Evolutionary conservation across 2,888 invertebrate species (phyloP), one percentile per base, ranked within the genome.

Genomic region (Tenthredo amoena): DNA sequence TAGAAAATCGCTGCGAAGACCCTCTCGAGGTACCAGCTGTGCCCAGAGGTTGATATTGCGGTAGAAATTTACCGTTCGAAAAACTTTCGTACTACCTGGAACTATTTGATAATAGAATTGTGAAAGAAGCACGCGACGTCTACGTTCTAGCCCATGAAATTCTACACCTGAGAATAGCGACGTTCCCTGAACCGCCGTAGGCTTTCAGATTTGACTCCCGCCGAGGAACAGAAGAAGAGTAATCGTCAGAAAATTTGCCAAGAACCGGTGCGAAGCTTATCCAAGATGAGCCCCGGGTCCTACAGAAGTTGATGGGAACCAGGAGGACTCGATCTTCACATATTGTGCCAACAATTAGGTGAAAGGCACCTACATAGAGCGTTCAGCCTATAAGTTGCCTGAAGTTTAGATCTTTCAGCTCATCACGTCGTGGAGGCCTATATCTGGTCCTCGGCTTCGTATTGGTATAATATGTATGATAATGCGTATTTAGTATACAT

Each of bases 331-430:
- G 89, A 89, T 91, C 92, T 93, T 93, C 93, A 92, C 93, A 93
- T 93, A 93, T 93, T 93, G 92, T 92, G 90, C 91, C 91, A 92
- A 93, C 92, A 93, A 93, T 93, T 93, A 92, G 93, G 93, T 93
- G 93, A 93, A 93, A 93, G 93, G 93, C 92, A 91, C 92, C 92
- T 68, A 62, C 68, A 34, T 81, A n/a, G 81, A 83, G 26, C 62
- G 21, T 81, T 55, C 55, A 31, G 77, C 50, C 15, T 47, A 76
- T 55, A 81, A 47, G 71, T 47, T 26, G 68, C 68, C 71, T 5
- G 83, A 83, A 83, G 68, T 68, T 50, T 71, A 43, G 68, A 81
- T 81, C 62, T 62, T 81, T 81, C 43, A 62, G 81, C 81, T 81
- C 37, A 62, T 40, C 72, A n/a, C 81, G 62, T 37, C 18, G 34